Base-by-base conservation (phyloP, 2,797 vertebrate species). In the Amblyopsis hoosieri region DNA sequence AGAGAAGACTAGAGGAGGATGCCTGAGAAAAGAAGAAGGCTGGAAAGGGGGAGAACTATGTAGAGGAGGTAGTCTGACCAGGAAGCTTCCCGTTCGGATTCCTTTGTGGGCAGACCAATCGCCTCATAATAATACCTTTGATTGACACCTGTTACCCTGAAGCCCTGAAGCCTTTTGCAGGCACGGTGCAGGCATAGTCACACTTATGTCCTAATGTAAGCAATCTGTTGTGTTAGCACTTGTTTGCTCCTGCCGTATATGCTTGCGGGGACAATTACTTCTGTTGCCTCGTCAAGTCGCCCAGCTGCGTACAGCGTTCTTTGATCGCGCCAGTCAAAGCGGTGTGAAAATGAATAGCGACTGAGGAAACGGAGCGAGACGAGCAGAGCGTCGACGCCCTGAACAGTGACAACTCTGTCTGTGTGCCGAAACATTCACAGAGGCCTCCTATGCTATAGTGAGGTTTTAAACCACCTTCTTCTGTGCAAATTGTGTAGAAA, bases 261-360 rank as follows among this genome's bases (percentile, higher is more conserved):
- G 31, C 67, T 62, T 69, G 17, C 3, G 46, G 71, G 62, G 2
- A 14, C 49, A 17, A 53, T 72, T 62, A 58, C 45, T 15, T 37
- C 64, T 33, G 51, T 10, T 45, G 15, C 37, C 62, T 57, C 5
- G 13, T 66, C 4, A 47, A 54, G 62, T 67, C 19, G 62, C 13
- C 45, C 48, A 72, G 69, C 63, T 82, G 69, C 62, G 56, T 57
- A 62, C 51, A 3, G 6, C 12, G 60, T 29, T 23, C 45, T 62
- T 29, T 60, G 42, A 33, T 14, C 45, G 2, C 1, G 4, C 31
- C 64, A 12, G 19, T 57, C 2, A 48, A 42, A 48, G 49, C 29
- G 61, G 19, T 15, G 33, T 62, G 2, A 45, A 49, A 37, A 66
- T 54, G 13, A 45, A 46, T 19, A 45, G 42, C 54, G 12, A 61